These are phyloP conservation scores for Tympanoctomys barrerae DNA, from an alignment of 2,797 vertebrate genomes.

Conservation along the genomic window DNA sequence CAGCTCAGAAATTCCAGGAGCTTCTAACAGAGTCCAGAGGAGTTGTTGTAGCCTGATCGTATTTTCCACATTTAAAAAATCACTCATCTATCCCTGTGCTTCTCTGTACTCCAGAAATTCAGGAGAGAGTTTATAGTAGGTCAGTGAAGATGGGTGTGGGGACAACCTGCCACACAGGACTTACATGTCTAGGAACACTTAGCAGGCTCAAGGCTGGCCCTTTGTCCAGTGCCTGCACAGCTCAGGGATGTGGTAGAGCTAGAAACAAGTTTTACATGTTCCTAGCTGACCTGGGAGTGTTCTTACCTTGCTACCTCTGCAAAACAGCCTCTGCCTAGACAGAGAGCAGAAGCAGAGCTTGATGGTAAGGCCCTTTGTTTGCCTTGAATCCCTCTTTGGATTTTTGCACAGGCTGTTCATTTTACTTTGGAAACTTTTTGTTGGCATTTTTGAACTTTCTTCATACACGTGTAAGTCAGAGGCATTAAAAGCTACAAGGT, in stretches of 20 bases:
- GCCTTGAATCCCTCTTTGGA: slow-evolving; percentile 7
- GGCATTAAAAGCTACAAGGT: not conserved
- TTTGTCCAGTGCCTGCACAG: not conserved
- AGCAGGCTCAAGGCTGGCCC: not conserved
- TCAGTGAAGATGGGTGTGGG: not conserved
- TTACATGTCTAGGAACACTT: not conserved
- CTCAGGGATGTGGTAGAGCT: not conserved
- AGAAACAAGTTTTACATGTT: slow-evolving; percentile 36
- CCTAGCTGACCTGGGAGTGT: not conserved
- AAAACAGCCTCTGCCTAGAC: not conserved
- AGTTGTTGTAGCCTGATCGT: not conserved
- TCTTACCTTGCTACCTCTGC: not conserved
- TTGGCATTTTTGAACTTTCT: slow-evolving; percentile 21
- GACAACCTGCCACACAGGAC: not conserved
- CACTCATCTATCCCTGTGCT: not conserved
- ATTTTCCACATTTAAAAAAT: not conserved
- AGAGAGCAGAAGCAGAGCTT: slow-evolving; percentile 16
- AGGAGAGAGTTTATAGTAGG: not conserved
- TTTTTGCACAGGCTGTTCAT: slow-evolving; percentile 11
- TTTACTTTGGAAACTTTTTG: slow-evolving; percentile 19
- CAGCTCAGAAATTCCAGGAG: slow-evolving; percentile 64
- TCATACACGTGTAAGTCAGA: not conserved
- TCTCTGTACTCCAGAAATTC: slow-evolving; percentile 11
- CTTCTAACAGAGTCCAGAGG: slow-evolving; percentile 36
- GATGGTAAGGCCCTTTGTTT: slow-evolving; percentile 4